phyloP scores from a whole-genome alignment of 2,113 vertebrate species.

The Halichoerus grypus region DNA sequence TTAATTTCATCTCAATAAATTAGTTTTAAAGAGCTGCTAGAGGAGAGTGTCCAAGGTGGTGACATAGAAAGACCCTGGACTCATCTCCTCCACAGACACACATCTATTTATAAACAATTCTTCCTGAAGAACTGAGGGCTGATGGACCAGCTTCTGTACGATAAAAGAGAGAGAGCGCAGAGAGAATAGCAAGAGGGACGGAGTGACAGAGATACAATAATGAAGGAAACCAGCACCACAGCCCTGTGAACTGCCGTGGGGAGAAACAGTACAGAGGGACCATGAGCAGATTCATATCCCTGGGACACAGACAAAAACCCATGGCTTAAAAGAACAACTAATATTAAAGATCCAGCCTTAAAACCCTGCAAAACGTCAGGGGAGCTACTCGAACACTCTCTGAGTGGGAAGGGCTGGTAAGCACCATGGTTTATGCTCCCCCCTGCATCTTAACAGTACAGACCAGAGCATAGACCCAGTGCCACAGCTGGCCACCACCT shows the following conservation, averaged over 20 bases:
- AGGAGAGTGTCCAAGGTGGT: neutral
- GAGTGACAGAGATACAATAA: neutral
- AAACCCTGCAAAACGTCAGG: neutral
- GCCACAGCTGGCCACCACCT: neutral
- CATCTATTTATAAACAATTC: neutral
- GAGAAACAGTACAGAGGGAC: neutral
- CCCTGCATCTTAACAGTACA: neutral
- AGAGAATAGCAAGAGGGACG: neutral
- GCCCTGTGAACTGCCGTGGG: neutral
- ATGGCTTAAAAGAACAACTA: neutral
- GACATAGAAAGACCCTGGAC: neutral
- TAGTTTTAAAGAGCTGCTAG: neutral
- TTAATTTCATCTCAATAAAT: conserved; percentile 13
- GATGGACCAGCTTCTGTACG: neutral
- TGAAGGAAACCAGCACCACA: neutral
- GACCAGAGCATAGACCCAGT: neutral
- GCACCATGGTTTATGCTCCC: neutral
- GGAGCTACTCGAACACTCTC: neutral
- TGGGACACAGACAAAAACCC: neutral
- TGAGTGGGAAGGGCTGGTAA: neutral
- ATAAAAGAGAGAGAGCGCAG: neutral
- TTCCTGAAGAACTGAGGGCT: neutral
- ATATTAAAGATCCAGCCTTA: neutral
- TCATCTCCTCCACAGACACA: neutral
- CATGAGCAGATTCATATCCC: neutral